These are phyloP conservation scores for Oceanodroma tethys DNA, from an alignment of 2,113 vertebrate species.

Conservation along the genomic window DNA sequence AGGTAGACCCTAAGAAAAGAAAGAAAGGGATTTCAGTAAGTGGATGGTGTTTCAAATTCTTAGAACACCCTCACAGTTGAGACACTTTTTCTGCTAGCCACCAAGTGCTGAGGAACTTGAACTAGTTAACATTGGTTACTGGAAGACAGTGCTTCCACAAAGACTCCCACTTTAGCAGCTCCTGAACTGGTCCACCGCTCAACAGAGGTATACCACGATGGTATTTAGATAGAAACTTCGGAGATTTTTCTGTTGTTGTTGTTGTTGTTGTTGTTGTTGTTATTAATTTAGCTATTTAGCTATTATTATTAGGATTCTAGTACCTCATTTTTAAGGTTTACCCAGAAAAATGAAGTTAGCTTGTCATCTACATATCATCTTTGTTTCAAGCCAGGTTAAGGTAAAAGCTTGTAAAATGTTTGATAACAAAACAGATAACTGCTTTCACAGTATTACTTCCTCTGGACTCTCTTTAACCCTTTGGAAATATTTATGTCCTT, in stretches of 20 bases:
- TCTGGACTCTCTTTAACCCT: neutral
- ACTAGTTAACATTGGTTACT: neutral
- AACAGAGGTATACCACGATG: neutral
- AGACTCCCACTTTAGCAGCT: neutral
- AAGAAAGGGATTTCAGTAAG: neutral
- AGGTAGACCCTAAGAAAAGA: neutral
- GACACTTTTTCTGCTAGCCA: neutral
- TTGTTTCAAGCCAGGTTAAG: neutral
- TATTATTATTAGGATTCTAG: neutral
- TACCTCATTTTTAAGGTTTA: neutral
- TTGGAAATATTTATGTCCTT: neutral
- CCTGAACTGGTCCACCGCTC: neutral
- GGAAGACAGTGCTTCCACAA: neutral
- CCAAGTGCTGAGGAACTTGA: neutral
- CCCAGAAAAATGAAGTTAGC: neutral
- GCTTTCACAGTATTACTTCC: neutral
- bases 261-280: neutral
- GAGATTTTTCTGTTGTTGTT: neutral
- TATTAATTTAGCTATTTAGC: neutral
- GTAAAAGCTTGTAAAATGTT: neutral
- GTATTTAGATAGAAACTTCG: neutral
- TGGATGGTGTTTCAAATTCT: neutral
- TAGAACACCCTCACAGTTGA: neutral
- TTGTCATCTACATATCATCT: neutral
- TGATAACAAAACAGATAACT: neutral